Percentiles rank a stretch among this genome's conserved stretches.
phyloP scores from a whole-genome alignment of 2,888 invertebrate species.

The Napeogenes inachia region DNA sequence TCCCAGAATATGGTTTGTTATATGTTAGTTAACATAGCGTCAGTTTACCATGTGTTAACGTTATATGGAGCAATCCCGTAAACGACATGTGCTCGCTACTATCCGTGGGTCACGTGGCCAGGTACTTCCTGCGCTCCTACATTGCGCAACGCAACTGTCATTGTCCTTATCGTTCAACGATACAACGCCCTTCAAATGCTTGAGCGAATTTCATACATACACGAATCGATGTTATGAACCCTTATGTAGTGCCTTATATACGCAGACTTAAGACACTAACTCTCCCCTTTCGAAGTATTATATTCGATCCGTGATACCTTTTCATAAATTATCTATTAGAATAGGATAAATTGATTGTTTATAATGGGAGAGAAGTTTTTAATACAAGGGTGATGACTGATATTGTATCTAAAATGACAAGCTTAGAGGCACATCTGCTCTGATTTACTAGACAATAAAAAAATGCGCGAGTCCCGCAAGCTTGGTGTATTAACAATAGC shows the following conservation, averaged over 20 bases:
- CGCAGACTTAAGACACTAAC: conserved; percentile 7
- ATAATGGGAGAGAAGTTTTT: conserved; percentile 44
- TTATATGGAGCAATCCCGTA: conserved; percentile 35
- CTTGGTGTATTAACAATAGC: conserved; percentile 63
- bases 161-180: conserved; percentile 27
- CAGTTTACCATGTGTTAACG: conserved; percentile 50
- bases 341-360: conserved; percentile 51
- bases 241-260: conserved; percentile 9
- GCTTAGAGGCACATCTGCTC: conserved; percentile 66
- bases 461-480: conserved; percentile 49
- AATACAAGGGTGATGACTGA: conserved; percentile 44
- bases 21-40: conserved; percentile 38
- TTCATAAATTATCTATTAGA: conserved; percentile 42
- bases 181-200: conserved; percentile 24
- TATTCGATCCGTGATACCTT: conserved; percentile 33
- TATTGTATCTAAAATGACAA: conserved; percentile 49
- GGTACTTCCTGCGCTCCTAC: conserved; percentile 58
- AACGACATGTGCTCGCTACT: conserved; percentile 52
- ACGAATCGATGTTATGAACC: conserved; percentile 16
- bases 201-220: conserved; percentile 12
- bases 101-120: conserved; percentile 57
- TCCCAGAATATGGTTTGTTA: too few relatives aligned
- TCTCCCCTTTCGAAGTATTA: conserved; percentile 8
- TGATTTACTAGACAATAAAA: conserved; percentile 57
- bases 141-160: conserved; percentile 46